phyloP scores from a whole-genome alignment of 1,140 invertebrate species.

The Sesamia nonagrioides region DNA sequence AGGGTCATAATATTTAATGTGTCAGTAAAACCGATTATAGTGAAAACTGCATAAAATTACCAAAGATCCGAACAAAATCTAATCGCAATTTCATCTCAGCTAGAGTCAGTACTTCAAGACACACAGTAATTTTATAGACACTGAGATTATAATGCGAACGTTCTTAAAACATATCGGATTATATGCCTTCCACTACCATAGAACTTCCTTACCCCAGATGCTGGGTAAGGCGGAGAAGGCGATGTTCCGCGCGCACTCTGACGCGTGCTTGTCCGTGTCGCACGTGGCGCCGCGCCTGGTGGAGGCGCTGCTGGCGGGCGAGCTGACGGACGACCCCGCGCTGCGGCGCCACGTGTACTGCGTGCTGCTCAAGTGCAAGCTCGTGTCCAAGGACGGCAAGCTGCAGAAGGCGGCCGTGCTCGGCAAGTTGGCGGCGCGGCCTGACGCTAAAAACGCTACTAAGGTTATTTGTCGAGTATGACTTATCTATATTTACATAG shows the following conservation, averaged over 20 bases:
- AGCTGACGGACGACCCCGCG: conserved; percentile 62
- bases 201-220: conserved; percentile 57
- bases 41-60: no score
- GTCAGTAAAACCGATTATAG: no score
- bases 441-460: conserved; percentile 67
- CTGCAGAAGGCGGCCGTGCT: conserved; percentile 72
- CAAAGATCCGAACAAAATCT: no score
- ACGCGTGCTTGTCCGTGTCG: conserved; percentile 69
- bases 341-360: conserved; percentile 75
- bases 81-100: no score
- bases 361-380: conserved; percentile 78
- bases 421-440: conserved; percentile 63
- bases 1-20: no score
- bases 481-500: not conserved
- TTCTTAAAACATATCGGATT: no score
- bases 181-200: not conserved
- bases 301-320: conserved; percentile 64
- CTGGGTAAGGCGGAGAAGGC: conserved; percentile 76
- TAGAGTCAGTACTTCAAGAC: no score
- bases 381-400: conserved; percentile 80
- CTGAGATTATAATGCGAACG: no score
- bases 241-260: conserved; percentile 80
- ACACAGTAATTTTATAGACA: no score
- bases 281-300: conserved; percentile 61
- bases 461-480: conserved; percentile 64